Conservation (phyloP, 2,888 invertebrate species). For the Pimpla rufipes region DNA sequence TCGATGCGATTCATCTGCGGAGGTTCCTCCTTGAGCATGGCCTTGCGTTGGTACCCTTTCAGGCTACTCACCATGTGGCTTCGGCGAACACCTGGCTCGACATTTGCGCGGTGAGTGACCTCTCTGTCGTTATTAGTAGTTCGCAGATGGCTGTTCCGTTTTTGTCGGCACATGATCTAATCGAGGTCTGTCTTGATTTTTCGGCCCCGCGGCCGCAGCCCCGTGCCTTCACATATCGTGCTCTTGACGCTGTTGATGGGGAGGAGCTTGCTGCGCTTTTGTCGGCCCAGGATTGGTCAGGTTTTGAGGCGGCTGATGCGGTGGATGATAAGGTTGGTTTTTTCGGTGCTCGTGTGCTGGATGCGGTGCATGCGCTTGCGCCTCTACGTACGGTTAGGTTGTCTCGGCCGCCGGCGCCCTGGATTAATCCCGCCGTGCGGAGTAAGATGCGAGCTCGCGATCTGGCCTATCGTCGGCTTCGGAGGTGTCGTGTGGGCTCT, state of each 20-base stretch:
- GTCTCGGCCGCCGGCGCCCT: conserved; percentile 2
- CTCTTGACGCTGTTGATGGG: neutral
- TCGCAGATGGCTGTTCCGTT: neutral
- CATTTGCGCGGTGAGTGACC: conserved; percentile 17
- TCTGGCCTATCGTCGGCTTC: neutral
- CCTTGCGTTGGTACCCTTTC: neutral
- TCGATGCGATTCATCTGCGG: neutral
- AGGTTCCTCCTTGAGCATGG: neutral
- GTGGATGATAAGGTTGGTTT: neutral
- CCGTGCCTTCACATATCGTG: neutral
- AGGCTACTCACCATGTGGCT: neutral
- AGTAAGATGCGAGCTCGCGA: neutral
- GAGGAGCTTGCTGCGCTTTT: neutral
- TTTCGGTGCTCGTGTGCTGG: neutral
- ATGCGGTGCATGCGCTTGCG: neutral
- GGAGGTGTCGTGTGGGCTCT: neutral
- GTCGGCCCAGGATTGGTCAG: neutral
- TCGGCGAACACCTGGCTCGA: neutral
- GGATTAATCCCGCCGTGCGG: neutral
- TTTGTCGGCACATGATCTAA: conserved; percentile 1
- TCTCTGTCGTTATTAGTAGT: neutral
- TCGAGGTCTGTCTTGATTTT: neutral
- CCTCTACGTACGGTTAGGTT: neutral
- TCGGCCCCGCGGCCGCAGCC: neutral
- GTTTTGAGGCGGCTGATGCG: neutral